Percentiles rank a stretch among this genome's conserved stretches.
Conservation (phyloP, 2,797 vertebrate genomes). For the Bradypus variegatus region DNA sequence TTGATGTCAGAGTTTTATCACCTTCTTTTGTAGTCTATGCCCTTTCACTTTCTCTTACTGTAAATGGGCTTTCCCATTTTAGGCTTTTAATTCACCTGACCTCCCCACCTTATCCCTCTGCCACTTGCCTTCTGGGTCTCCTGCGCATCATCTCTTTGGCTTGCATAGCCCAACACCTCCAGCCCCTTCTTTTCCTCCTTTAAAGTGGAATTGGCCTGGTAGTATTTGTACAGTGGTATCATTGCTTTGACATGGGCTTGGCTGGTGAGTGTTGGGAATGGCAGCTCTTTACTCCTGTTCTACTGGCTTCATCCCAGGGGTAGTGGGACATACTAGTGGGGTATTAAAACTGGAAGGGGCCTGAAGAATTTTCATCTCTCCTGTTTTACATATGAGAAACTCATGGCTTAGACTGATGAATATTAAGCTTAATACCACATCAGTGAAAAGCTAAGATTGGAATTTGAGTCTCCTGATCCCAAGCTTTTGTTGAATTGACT, state of each 20-base stretch:
- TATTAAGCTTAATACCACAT: background rate
- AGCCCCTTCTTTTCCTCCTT: background rate
- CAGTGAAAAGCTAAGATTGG: slow-evolving; percentile 26
- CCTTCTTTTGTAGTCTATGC: background rate
- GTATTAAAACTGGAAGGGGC: background rate
- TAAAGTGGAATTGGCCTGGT: background rate
- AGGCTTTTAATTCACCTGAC: background rate
- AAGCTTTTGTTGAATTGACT: slow-evolving; percentile 21
- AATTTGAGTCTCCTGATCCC: slow-evolving; percentile 2
- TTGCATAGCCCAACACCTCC: background rate
- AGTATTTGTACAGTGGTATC: background rate
- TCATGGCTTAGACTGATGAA: background rate
- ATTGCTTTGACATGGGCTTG: background rate
- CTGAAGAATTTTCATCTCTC: slow-evolving; percentile 11
- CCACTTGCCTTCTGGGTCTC: background rate
- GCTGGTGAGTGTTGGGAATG: background rate
- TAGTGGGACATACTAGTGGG: background rate
- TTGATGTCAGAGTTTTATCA: background rate
- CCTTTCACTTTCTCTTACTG: slow-evolving; percentile 16
- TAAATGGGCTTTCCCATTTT: slow-evolving; percentile 24
- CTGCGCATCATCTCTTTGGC: background rate
- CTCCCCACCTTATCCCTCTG: background rate
- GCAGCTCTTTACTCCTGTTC: background rate
- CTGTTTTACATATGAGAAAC: background rate
- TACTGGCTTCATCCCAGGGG: background rate